Evolutionary conservation across 2,888 invertebrate genomes (phyloP).

Genomic region (Sylvicola cinctus): DNA sequence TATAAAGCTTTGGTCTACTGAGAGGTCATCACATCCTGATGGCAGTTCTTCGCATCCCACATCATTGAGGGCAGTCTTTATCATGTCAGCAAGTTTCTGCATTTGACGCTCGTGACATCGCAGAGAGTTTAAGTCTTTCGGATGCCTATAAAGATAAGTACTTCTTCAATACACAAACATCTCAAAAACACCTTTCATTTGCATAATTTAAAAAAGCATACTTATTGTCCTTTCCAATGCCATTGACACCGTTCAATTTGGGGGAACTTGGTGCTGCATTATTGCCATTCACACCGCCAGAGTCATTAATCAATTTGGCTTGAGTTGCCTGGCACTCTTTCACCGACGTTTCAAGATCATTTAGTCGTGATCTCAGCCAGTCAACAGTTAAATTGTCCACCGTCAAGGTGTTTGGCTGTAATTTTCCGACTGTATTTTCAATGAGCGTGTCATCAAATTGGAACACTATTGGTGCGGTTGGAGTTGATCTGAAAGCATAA

Average conservation of each 20-base stretch:
- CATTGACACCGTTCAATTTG: conserved; percentile 33
- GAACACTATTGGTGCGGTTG: conserved; percentile 55
- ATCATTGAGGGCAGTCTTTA: conserved; percentile 65
- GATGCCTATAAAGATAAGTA: conserved; percentile 15
- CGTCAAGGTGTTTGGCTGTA: conserved; percentile 69
- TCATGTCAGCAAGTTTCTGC: conserved; percentile 62
- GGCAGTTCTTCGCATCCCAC: conserved; percentile 75
- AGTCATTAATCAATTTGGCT: conserved; percentile 28
- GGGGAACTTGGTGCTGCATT: conserved; percentile 12
- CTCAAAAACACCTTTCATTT: conserved; percentile 1
- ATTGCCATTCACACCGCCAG: too few relatives aligned
- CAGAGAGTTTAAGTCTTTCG: conserved; percentile 58
- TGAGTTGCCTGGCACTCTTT: conserved; percentile 59
- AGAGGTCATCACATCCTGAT: conserved; percentile 58
- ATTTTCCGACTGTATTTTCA: conserved; percentile 69
- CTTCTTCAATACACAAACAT: background rate
- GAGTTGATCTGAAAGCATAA: conserved; percentile 43
- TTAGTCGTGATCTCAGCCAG: conserved; percentile 60
- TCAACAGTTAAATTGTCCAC: conserved; percentile 86
- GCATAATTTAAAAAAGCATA: background rate
- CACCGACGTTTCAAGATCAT: conserved; percentile 57
- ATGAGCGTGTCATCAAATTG: conserved; percentile 74
- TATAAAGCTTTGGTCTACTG: conserved; percentile 34
- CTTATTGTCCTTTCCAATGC: conserved; percentile 23
- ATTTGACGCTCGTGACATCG: conserved; percentile 69